Conservation (phyloP, 1,140 invertebrate species). For the Whitmania pigra region DNA sequence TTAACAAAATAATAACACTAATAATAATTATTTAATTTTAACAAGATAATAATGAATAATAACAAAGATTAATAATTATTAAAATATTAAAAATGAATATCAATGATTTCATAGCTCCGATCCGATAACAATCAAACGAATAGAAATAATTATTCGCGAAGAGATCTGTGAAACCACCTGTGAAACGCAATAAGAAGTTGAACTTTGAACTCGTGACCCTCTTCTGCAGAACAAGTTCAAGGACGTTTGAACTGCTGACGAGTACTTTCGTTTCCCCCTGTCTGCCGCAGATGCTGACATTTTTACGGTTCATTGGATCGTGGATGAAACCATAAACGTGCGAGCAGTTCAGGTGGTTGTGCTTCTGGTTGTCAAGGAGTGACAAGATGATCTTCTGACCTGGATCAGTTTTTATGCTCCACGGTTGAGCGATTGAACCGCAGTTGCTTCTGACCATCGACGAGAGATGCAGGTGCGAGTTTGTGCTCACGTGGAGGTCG, state of each 20-base stretch:
- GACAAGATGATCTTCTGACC: constrained; percentile 1
- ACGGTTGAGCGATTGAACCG: constrained; percentile 11
- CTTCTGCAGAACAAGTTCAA: not conserved
- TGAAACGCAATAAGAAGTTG: not conserved
- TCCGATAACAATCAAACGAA: no score
- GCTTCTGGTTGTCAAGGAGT: not conserved
- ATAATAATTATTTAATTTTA: no score
- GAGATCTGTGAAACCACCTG: not conserved
- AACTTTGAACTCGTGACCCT: not conserved
- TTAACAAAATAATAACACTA: no score
- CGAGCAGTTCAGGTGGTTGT: not conserved
- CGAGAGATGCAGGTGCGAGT: not conserved
- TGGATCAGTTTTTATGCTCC: not conserved
- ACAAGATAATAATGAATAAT: no score
- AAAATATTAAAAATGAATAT: no score
- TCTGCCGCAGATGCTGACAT: not conserved
- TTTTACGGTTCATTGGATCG: not conserved
- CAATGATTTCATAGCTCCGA: no score
- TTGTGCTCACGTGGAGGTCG: no score
- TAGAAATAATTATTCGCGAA: no score
- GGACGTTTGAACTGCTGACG: not conserved
- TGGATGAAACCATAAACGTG: not conserved
- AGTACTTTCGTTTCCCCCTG: not conserved
- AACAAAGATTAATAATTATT: no score
- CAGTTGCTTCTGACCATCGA: not conserved